phyloP scores from a whole-genome alignment of 2,113 vertebrate species.

The Cercocebus atys region DNA sequence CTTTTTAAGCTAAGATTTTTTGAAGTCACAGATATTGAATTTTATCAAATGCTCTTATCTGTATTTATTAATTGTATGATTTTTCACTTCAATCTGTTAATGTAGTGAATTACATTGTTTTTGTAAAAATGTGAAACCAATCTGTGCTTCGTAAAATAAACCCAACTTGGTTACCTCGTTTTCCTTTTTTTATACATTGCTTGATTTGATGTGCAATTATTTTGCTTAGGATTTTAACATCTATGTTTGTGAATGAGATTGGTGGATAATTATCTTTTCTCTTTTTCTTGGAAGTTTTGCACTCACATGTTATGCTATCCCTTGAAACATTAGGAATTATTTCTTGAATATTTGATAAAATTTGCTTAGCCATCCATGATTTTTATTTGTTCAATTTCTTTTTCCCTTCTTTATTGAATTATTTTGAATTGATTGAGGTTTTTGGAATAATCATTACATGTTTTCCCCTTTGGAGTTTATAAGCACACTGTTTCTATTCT shows the following conservation, averaged over 20 bases:
- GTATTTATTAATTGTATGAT: not conserved
- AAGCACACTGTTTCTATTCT: not conserved
- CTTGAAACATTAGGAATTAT: not conserved
- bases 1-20: not conserved
- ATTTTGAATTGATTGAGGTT: not conserved
- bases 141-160: slow-evolving; percentile 8
- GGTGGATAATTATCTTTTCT: not conserved
- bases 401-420: not conserved
- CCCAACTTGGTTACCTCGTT: not conserved
- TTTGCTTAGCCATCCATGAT: not conserved
- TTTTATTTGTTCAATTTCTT: slow-evolving; percentile 19
- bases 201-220: not conserved
- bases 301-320: not conserved
- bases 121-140: not conserved
- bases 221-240: not conserved
- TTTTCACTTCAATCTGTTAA: not conserved
- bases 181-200: not conserved
- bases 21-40: not conserved
- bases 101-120: not conserved
- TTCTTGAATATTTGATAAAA: not conserved
- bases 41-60: not conserved
- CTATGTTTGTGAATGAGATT: not conserved
- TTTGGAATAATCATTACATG: not conserved
- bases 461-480: not conserved
- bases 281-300: not conserved